Base-by-base conservation (phyloP, 2,113 vertebrate species). In the Scomber japonicus region DNA sequence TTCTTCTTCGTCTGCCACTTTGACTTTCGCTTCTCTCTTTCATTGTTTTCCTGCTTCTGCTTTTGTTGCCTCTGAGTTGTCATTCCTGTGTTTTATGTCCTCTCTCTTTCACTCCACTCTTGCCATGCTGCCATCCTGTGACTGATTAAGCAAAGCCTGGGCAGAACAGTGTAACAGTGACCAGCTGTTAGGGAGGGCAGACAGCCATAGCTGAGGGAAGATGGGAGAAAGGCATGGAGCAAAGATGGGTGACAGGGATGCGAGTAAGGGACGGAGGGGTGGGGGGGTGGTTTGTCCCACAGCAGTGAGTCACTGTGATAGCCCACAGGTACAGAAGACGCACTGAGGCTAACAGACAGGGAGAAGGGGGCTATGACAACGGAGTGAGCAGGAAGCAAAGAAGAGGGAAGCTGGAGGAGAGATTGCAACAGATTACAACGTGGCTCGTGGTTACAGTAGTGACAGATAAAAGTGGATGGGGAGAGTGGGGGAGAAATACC, bases 141-240 rank as follows among this genome's bases (percentile, higher is more conserved):
- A 88, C 80, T 82, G 84, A 90, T 91, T 83, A 86, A 81, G 85
- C 61, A 24, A 63, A 85, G 79, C 76, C 80, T 75, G 45, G 82
- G 77, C 72, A 67, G 72, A 86, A 59, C 59, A 77, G 78, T 74
- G 76, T 77, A 86, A 83, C 79, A 77, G 78, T 78, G 85, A 64
- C 83, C 81, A 90, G 90, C 87, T 88, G 88, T 76, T 87, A 46
- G 67, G 71, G 83, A 80, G 85, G 76, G 74, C 71, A 76, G 40
- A 71, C 66, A 63, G 63, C 71, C 71, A 62, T 73, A 78, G 69
- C 65, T 48, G 65, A 80, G 75, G 54, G 72, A 66, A 50, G 71
- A 77, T 56, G 61, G 64, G 67, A 77, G 82, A 72, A 72, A 66
- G 40, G 74, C 49, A 70, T 31, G 51, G 71, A 27, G 68, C 50